Evolutionary conservation across 1,140 invertebrate species (phyloP).

Genomic region (Drosophila nigrodunni): DNA sequence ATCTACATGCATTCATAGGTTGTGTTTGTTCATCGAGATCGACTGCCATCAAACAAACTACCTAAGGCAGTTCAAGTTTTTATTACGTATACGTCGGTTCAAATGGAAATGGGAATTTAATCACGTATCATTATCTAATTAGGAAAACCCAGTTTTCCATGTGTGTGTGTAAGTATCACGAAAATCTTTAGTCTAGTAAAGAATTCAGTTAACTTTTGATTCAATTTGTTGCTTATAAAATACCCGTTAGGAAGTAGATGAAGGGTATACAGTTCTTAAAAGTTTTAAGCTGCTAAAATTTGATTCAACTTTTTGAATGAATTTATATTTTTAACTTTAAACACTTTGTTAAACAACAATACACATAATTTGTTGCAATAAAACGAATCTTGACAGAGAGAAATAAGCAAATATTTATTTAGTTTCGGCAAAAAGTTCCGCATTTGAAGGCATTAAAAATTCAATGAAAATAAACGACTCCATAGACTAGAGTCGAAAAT

Average conservation of each 20-base stretch:
- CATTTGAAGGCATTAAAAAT: conserved; percentile 2
- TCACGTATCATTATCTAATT: not conserved
- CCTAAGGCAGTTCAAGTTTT: conserved; percentile 5
- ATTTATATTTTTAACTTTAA: no score
- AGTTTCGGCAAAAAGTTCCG: not conserved
- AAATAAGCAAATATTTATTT: not conserved
- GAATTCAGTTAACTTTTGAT: no score
- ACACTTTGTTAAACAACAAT: no score
- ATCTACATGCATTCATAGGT: conserved; percentile 22
- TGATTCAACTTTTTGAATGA: no score
- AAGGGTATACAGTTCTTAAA: no score
- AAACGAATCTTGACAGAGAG: no score
- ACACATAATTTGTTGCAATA: no score
- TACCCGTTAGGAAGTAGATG: no score
- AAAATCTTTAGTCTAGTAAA: not conserved
- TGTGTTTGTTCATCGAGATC: conserved; percentile 1
- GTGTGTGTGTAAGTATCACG: not conserved
- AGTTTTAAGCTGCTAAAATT: no score
- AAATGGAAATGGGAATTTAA: not conserved
- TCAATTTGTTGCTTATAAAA: no score
- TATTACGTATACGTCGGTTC: not conserved
- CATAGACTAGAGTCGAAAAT: not conserved
- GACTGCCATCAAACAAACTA: conserved; percentile 8
- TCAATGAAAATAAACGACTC: conserved; percentile 1
- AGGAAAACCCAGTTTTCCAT: not conserved